phyloP scores from a whole-genome alignment of 2,797 vertebrate species.

The Serranus cabrilla region DNA sequence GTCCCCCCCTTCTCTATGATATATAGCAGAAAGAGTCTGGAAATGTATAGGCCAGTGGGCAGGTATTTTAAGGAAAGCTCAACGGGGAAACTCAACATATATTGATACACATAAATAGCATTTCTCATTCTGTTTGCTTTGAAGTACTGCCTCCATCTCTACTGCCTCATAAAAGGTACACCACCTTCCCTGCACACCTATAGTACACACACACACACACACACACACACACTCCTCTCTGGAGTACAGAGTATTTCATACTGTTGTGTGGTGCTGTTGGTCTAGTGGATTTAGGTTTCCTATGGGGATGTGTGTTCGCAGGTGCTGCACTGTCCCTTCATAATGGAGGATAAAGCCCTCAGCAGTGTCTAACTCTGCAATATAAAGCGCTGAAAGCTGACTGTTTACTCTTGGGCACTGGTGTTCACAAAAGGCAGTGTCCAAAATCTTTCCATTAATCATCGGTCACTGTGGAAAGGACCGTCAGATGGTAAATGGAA shows the following conservation, averaged over 20 bases:
- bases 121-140: conserved; percentile 66
- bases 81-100: conserved; percentile 56
- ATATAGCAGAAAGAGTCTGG: conserved; percentile 16
- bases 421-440: conserved; percentile 24
- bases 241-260: conserved; percentile 48
- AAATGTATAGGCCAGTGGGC: conserved; percentile 44
- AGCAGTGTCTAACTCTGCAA: conserved; percentile 48
- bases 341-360: conserved; percentile 71
- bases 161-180: conserved; percentile 58
- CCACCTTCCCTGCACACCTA: conserved; percentile 36
- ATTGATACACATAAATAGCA: conserved; percentile 59
- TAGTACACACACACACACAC: conserved; percentile 11
- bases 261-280: conserved; percentile 60
- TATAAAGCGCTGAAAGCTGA: conserved; percentile 43
- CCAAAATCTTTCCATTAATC: not conserved
- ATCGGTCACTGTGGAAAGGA: not conserved
- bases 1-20: conserved; percentile 20
- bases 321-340: conserved; percentile 70
- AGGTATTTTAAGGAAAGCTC: conserved; percentile 57
- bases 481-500: not conserved
- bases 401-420: conserved; percentile 50
- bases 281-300: conserved; percentile 72
- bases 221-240: conserved; percentile 31
- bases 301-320: conserved; percentile 70
- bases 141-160: conserved; percentile 53